Conservation (phyloP, 2,113 vertebrate species). For the Alethe diademata region DNA sequence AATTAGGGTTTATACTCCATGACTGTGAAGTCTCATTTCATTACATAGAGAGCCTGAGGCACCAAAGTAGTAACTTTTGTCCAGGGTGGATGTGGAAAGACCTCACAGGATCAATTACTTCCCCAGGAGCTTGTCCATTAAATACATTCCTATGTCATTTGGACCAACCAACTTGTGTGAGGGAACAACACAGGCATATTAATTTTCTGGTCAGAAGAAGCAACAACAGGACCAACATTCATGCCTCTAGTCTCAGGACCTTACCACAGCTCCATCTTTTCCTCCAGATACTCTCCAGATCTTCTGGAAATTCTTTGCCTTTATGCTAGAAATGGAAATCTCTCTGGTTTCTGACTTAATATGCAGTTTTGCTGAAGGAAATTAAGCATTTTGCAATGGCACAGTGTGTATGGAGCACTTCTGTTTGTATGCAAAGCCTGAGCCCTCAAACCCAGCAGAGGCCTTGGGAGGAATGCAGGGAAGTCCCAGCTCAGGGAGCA, state of each 20-base stretch:
- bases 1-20: background rate
- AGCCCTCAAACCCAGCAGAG: background rate
- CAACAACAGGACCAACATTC: background rate
- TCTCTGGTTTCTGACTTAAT: background rate
- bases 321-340: background rate
- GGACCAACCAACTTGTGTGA: background rate
- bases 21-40: background rate
- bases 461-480: background rate
- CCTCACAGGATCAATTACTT: background rate
- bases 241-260: background rate
- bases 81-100: background rate
- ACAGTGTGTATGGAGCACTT: background rate
- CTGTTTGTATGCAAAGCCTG: background rate
- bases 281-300: background rate
- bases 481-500: background rate
- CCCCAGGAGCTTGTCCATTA: background rate
- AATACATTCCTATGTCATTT: background rate
- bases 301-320: background rate
- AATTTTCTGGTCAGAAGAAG: background rate
- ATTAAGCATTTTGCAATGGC: background rate
- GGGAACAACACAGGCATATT: background rate
- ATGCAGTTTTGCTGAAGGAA: background rate
- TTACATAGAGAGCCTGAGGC: background rate
- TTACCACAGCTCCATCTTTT: background rate
- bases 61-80: background rate